Base-by-base conservation (phyloP, 1,140 invertebrate species). In the Hycleus phaleratus region DNA sequence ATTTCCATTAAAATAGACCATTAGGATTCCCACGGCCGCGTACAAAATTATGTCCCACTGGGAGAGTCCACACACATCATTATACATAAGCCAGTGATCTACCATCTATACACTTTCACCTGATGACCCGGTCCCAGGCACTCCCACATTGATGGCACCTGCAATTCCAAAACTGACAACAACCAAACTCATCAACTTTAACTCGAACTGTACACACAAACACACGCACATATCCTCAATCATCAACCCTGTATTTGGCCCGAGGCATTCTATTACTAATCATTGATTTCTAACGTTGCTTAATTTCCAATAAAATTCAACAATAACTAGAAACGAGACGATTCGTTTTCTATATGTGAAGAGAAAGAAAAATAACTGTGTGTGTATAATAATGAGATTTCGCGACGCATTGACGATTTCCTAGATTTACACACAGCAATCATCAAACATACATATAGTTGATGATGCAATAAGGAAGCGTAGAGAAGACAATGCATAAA, bases 141-240 rank as follows among this genome's bases (percentile, higher is more conserved):
- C 55, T 57, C 55, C 55, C 55, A 57, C 55, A 46, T 47, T 32
- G 55, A 49, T 57, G 55, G 55, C 55, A 57, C 55, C 55, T 57
- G 55, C 40, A 57, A 44, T 44, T 39, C 46, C 25, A 57, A 57
- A 57, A 26, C 51, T 26, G 40, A 53, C 51, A 53, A 52, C 39
- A 39, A 39, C 38, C 40, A 39, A 24, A 43, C 26, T 25, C 39
- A 52, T 52, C 32, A 32, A 32, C 32, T 32, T 18, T 18, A 18
- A 18, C 32, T 32, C 32, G 32, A 32, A 7, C 0, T 7, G 32
- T 7, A 7, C 32, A 7, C 2, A 7, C 7, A 32, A 4, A 32
- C 32, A 18, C 18, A 18, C 32, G 7, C 32, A 32, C 7, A 32
- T 32, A 32, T 4, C 4, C 32, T 32, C 32, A 18, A 18, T 18